Evolutionary conservation across 2,888 invertebrate genomes (phyloP).

Genomic region (Mantis religiosa): DNA sequence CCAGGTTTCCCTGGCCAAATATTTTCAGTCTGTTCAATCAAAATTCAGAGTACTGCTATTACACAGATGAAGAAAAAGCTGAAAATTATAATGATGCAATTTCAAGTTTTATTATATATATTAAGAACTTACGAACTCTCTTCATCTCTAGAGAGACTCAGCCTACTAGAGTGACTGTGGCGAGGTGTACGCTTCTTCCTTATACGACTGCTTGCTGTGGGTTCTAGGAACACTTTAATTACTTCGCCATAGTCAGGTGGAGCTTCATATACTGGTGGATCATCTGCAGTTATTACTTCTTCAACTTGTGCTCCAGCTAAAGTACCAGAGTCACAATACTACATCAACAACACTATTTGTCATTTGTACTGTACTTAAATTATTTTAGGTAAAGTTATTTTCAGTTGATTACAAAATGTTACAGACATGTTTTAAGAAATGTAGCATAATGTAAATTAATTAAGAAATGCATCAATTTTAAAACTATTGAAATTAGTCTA

Average conservation of each 20-base stretch:
- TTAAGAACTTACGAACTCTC: background rate
- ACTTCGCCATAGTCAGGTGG: slow-evolving; percentile 69
- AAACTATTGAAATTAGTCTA: too few species aligned
- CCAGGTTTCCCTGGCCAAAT: too few species aligned
- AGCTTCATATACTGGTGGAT: slow-evolving; percentile 65
- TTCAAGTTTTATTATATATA: too few species aligned
- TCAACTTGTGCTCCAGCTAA: slow-evolving; percentile 48
- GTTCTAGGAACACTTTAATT: slow-evolving; percentile 45
- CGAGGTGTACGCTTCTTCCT: slow-evolving; percentile 9
- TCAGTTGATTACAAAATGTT: background rate
- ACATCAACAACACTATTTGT: slow-evolving; percentile 26
- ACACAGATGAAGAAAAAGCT: too few species aligned
- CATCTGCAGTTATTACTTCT: slow-evolving; percentile 52
- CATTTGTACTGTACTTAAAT: background rate
- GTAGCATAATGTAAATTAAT: too few species aligned
- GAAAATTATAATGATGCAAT: too few species aligned
- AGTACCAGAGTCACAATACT: background rate
- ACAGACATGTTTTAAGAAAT: too few species aligned
- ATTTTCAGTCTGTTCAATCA: too few species aligned
- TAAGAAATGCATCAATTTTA: too few species aligned
- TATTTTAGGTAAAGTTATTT: background rate
- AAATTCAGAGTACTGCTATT: too few species aligned
- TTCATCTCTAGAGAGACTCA: background rate
- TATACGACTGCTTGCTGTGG: slow-evolving; percentile 11
- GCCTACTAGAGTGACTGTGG: background rate